Evolutionary conservation across 1,140 invertebrate genomes (phyloP).

Genomic region (Zaprionus lachaisei): DNA sequence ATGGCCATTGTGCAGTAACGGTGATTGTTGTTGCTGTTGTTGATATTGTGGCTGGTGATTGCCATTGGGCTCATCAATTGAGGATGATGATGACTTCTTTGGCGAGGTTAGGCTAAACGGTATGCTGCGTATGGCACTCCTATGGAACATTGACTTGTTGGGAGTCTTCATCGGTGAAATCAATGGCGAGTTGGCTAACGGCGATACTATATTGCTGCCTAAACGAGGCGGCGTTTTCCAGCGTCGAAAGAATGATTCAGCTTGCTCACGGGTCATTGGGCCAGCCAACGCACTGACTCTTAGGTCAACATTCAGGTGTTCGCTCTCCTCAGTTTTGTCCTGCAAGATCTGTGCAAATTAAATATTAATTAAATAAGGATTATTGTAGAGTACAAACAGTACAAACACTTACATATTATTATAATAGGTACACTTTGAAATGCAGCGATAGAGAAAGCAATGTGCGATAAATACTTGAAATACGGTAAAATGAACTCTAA

Average conservation of each 20-base stretch:
- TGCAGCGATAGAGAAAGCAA: no score
- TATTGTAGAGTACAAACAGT: no score
- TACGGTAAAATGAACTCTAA: no score
- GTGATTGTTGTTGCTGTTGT: conserved; percentile 7
- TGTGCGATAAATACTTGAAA: no score
- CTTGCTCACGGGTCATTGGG: conserved; percentile 91
- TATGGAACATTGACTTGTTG: conserved; percentile 34
- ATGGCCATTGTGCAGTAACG: background rate
- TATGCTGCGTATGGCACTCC: conserved; percentile 22
- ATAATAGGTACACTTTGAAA: no score
- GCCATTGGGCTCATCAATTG: conserved; percentile 16
- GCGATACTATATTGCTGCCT: conserved; percentile 50
- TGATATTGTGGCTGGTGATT: conserved; percentile 15
- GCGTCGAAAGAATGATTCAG: conserved; percentile 89
- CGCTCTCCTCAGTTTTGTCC: conserved; percentile 62
- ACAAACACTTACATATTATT: no score
- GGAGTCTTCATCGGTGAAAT: conserved; percentile 65
- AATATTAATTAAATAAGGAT: no score
- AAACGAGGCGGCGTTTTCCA: conserved; percentile 92
- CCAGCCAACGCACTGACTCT: conserved; percentile 93
- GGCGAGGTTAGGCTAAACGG: conserved; percentile 37
- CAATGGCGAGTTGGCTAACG: conserved; percentile 52
- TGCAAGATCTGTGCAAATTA: conserved; percentile 86
- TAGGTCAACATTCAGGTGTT: conserved; percentile 88
- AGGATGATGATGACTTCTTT: background rate